phyloP scores from a whole-genome alignment of 2,113 vertebrate species.

The Capreolus pygargus region DNA sequence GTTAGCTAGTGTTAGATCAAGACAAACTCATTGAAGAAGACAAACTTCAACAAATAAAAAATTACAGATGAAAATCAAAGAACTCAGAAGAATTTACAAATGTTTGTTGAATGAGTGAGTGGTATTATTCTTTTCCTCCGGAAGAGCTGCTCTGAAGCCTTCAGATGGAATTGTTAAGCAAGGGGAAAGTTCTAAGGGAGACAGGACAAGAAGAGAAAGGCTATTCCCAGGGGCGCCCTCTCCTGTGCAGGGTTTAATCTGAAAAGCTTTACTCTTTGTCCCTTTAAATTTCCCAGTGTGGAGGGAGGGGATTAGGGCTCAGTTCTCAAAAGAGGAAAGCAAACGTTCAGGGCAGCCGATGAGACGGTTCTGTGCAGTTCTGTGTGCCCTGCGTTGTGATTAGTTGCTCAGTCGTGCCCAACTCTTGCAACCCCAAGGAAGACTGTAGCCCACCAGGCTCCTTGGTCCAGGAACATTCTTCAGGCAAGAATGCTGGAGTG shows the following conservation, averaged over 20 bases:
- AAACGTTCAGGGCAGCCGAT: too few relatives aligned
- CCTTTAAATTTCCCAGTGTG: too few relatives aligned
- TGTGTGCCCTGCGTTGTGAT: background rate
- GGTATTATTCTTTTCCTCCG: background rate
- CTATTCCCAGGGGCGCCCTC: background rate
- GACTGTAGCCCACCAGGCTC: background rate
- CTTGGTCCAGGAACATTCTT: background rate
- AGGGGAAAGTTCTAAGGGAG: background rate
- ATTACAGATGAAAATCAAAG: background rate
- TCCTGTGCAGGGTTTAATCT: background rate
- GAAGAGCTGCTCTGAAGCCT: background rate
- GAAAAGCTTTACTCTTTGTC: background rate
- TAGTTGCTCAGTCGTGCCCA: background rate
- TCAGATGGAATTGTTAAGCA: background rate
- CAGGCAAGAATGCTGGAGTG: background rate
- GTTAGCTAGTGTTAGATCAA: too few relatives aligned
- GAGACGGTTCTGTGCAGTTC: fast-evolving
- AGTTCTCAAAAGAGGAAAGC: background rate
- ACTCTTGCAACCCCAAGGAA: background rate
- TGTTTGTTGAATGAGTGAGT: background rate
- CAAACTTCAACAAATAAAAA: background rate
- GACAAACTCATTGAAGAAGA: background rate
- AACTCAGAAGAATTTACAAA: background rate
- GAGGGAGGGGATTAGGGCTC: background rate
- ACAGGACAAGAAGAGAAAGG: too few relatives aligned